Conservation (phyloP, 2,113 vertebrate species). For the Poecile atricapillus region DNA sequence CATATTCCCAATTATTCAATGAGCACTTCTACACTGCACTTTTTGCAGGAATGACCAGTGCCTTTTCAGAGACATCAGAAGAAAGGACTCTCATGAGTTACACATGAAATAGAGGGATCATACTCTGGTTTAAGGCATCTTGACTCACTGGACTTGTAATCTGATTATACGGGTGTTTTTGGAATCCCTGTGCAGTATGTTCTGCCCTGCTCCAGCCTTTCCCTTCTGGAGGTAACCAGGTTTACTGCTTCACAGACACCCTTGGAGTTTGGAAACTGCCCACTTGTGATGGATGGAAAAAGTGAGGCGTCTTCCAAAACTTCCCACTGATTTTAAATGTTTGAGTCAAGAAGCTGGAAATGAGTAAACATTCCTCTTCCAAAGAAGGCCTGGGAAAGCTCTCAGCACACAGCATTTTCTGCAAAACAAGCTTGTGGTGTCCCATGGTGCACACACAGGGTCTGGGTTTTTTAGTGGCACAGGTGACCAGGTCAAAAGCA, state of each 20-base stretch:
- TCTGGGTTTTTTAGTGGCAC: background rate
- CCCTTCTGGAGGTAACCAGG: background rate
- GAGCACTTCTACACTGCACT: background rate
- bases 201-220: background rate
- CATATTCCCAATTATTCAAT: background rate
- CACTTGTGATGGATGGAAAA: background rate
- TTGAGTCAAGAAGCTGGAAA: background rate
- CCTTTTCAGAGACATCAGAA: background rate
- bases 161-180: constrained; percentile 1
- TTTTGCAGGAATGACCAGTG: background rate
- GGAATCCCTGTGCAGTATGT: background rate
- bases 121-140: background rate
- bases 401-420: background rate
- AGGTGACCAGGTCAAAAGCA: rapidly evolving
- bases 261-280: background rate
- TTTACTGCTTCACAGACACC: background rate
- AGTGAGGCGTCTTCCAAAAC: background rate
- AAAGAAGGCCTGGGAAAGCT: background rate
- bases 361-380: background rate
- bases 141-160: constrained; percentile 34
- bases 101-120: constrained; percentile 10
- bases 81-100: background rate
- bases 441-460: background rate
- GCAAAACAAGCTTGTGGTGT: background rate
- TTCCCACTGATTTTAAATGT: background rate